Evolutionary conservation across 1,140 invertebrate species (phyloP).

Genomic region (Atta colombica): DNA sequence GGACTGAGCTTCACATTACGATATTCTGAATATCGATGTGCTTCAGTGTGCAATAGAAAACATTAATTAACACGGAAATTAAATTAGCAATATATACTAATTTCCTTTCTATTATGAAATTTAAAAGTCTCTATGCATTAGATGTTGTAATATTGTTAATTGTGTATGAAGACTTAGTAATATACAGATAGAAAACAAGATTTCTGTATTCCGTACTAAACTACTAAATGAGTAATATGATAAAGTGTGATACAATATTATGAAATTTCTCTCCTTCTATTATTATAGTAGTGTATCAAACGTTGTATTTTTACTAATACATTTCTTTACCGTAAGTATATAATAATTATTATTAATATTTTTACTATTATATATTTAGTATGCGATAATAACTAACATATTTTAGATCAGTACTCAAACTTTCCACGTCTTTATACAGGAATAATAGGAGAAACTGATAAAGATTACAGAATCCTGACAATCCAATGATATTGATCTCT

Average conservation of each 20-base stretch:
- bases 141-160: neutral
- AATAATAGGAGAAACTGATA: neutral
- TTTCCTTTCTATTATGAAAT: neutral
- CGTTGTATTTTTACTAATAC: neutral
- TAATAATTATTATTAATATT: neutral
- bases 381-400: neutral
- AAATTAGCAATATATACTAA: neutral
- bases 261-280: neutral
- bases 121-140: neutral
- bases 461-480: neutral
- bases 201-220: neutral
- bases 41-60: neutral
- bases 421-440: neutral
- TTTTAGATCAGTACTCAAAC: neutral
- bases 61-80: conserved; percentile 8
- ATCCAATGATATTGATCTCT: neutral
- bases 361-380: neutral
- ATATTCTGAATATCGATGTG: neutral
- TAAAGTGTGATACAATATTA: neutral
- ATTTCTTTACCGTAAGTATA: neutral
- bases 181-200: neutral
- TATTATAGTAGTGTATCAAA: conserved; percentile 3
- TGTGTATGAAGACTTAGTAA: neutral
- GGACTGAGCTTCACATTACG: neutral
- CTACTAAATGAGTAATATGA: neutral